Conservation (phyloP, 2,797 vertebrate species). For the Vespertilio murinus region DNA sequence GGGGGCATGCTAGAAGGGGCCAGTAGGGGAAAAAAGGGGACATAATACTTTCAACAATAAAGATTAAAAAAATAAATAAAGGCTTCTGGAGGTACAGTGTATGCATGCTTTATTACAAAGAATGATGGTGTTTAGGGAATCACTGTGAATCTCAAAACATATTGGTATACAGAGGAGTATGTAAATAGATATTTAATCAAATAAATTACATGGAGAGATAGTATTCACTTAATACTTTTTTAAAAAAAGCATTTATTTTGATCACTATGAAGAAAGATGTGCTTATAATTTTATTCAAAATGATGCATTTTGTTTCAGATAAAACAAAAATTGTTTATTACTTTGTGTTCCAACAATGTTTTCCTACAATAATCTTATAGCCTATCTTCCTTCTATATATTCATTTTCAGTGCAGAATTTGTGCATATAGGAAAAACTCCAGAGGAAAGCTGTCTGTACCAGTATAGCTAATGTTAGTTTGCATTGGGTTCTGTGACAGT, state of each 20-base stretch:
- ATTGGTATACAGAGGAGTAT: neutral
- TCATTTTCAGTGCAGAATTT: neutral
- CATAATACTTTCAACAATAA: no score
- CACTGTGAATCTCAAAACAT: neutral
- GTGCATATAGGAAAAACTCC: neutral
- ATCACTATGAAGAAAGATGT: neutral
- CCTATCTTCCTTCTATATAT: neutral
- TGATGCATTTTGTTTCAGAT: neutral
- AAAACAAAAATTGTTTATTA: neutral
- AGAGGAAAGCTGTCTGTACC: neutral
- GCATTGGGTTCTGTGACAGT: neutral
- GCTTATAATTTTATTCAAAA: neutral
- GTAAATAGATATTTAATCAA: neutral
- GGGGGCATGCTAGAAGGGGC: no score
- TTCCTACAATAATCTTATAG: neutral
- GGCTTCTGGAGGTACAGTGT: neutral
- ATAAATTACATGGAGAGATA: no score
- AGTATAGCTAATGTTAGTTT: neutral
- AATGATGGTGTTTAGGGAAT: rapidly evolving
- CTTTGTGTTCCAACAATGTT: neutral
- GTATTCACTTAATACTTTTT: no score
- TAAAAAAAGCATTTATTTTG: neutral
- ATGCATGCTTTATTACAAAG: neutral
- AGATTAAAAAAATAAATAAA: neutral
- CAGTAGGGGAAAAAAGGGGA: no score